phyloP scores from a whole-genome alignment of 2,113 vertebrate species.

The Sciurus niger region DNA sequence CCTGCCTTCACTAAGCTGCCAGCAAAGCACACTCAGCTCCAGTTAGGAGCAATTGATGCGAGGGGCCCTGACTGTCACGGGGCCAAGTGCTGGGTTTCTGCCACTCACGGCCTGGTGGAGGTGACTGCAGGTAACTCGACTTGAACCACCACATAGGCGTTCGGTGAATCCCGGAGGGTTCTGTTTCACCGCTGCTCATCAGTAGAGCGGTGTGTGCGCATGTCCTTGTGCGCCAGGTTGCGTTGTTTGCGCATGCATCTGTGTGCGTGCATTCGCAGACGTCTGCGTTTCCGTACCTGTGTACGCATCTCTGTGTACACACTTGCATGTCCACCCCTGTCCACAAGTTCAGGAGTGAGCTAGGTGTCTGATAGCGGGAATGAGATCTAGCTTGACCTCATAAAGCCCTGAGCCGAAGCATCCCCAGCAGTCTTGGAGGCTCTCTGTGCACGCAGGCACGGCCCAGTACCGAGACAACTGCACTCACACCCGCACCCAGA shows the following conservation, averaged over 20 bases:
- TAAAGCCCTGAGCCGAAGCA: not conserved
- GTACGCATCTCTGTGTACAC: too few relatives aligned
- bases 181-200: rapidly evolving
- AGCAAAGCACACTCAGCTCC: not conserved
- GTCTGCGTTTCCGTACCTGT: rapidly evolving
- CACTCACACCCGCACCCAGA: not conserved
- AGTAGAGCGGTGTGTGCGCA: rapidly evolving
- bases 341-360: not conserved
- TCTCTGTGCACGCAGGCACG: not conserved
- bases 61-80: not conserved
- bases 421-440: rapidly evolving
- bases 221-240: not conserved
- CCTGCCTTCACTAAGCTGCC: too few relatives aligned
- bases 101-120: not conserved
- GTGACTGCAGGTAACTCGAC: not conserved
- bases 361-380: not conserved
- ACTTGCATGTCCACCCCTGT: rapidly evolving
- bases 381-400: not conserved
- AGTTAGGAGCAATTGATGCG: rapidly evolving
- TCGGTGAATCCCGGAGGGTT: not conserved
- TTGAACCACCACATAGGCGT: not conserved
- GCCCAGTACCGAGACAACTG: too few relatives aligned
- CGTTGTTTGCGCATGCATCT: not conserved
- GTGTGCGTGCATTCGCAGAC: rapidly evolving
- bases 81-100: not conserved